phyloP scores from a whole-genome alignment of 2,797 vertebrate genomes.

The Centroberyx gerrardi region DNA sequence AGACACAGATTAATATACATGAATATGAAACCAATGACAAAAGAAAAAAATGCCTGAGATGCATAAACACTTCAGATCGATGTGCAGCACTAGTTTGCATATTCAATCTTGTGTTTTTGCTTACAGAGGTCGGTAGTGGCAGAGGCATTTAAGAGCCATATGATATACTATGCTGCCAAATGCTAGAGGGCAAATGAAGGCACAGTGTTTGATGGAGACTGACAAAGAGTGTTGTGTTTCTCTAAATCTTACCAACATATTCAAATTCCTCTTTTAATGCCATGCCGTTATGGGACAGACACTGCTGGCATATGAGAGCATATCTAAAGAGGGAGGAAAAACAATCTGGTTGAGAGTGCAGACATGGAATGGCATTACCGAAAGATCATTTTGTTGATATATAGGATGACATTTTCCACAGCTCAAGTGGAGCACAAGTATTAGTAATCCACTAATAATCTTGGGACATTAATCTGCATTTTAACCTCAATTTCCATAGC shows the following conservation, averaged over 20 bases:
- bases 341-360: conserved; percentile 42
- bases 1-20: conserved; percentile 82
- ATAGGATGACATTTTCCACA: conserved; percentile 1
- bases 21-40: conserved; percentile 78
- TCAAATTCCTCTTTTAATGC: conserved; percentile 99
- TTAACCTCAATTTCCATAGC: background rate
- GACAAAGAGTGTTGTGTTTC: conserved; percentile 76
- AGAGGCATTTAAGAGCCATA: conserved; percentile 84
- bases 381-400: conserved; percentile 28
- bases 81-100: conserved; percentile 78
- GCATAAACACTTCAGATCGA: conserved; percentile 82
- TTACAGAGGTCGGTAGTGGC: conserved; percentile 79
- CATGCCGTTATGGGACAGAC: conserved; percentile 99
- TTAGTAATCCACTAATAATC: conserved; percentile 11
- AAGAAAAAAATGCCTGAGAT: conserved; percentile 71
- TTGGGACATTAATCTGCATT: background rate
- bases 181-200: conserved; percentile 84
- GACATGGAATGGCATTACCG: conserved; percentile 7
- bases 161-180: conserved; percentile 85
- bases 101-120: conserved; percentile 82
- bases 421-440: background rate
- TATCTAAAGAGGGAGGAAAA: conserved; percentile 85
- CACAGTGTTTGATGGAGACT: conserved; percentile 82
- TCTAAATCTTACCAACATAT: conserved; percentile 94
- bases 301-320: conserved; percentile 98